These are phyloP conservation scores for Oryzias melastigma DNA, from an alignment of 2,113 vertebrate genomes.

Conservation along the genomic window DNA sequence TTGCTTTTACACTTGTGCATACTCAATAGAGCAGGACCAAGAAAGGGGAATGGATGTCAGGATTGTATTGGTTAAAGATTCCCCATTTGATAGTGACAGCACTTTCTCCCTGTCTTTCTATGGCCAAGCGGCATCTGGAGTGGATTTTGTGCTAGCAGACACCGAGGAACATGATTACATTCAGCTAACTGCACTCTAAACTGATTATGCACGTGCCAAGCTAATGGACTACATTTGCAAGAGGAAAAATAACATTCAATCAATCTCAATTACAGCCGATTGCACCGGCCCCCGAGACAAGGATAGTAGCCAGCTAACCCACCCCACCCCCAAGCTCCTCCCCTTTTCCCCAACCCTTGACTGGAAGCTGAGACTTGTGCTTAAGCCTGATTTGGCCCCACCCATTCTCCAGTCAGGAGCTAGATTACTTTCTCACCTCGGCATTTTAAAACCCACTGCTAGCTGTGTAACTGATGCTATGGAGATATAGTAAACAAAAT, in stretches of 20 bases:
- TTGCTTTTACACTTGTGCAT: constrained; percentile 56
- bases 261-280: constrained; percentile 98
- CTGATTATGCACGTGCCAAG: constrained; percentile 99
- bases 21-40: constrained; percentile 64
- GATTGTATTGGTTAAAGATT: constrained; percentile 78
- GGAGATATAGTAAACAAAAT: constrained; percentile 2
- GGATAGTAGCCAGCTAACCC: constrained; percentile 83
- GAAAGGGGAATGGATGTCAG: constrained; percentile 51
- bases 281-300: constrained; percentile 89
- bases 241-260: constrained; percentile 99
- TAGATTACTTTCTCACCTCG: constrained; percentile 62
- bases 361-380: constrained; percentile 70
- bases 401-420: constrained; percentile 54
- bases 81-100: constrained; percentile 81
- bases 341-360: constrained; percentile 70
- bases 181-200: constrained; percentile 99
- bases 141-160: constrained; percentile 97
- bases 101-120: constrained; percentile 80
- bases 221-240: constrained; percentile 99
- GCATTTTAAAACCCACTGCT: constrained; percentile 32
- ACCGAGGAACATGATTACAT: constrained; percentile 99
- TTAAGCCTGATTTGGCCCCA: constrained; percentile 61
- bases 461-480: constrained; percentile 15
- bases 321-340: constrained; percentile 62
- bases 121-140: constrained; percentile 89